phyloP scores from a whole-genome alignment of 2,797 vertebrate species.

The Potorous gilbertii region DNA sequence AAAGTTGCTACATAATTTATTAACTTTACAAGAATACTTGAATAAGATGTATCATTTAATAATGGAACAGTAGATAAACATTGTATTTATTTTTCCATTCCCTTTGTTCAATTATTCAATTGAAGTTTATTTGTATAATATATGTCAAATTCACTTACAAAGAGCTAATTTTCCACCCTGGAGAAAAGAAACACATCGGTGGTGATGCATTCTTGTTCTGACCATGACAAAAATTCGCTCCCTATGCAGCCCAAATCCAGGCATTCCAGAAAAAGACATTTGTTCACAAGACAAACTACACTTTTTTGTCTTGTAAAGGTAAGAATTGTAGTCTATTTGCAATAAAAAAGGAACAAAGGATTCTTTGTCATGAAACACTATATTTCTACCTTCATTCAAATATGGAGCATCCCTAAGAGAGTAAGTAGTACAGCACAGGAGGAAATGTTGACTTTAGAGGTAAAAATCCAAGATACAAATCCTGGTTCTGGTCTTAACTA shows the following conservation, averaged over 20 bases:
- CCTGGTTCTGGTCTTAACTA: background rate
- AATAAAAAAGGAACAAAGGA: background rate
- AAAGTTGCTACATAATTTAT: background rate
- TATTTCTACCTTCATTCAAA: background rate
- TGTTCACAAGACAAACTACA: background rate
- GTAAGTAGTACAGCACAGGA: background rate
- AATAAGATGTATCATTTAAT: slow-evolving; percentile 29
- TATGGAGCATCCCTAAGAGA: background rate
- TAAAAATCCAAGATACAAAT: background rate
- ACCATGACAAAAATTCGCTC: background rate
- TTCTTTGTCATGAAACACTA: background rate
- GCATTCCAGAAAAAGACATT: background rate
- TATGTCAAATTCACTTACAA: slow-evolving; percentile 19
- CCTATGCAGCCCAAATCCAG: background rate
- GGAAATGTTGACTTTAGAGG: background rate
- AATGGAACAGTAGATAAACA: background rate
- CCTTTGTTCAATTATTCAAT: background rate
- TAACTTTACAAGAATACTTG: slow-evolving; percentile 16
- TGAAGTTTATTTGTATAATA: background rate
- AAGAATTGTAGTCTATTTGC: background rate
- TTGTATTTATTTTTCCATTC: slow-evolving; percentile 24
- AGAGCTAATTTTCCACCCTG: background rate
- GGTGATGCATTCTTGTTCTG: background rate
- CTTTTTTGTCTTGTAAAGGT: background rate
- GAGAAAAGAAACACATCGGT: background rate